phyloP scores from a whole-genome alignment of 2,888 invertebrate genomes.

The Tenthredo amoena region DNA sequence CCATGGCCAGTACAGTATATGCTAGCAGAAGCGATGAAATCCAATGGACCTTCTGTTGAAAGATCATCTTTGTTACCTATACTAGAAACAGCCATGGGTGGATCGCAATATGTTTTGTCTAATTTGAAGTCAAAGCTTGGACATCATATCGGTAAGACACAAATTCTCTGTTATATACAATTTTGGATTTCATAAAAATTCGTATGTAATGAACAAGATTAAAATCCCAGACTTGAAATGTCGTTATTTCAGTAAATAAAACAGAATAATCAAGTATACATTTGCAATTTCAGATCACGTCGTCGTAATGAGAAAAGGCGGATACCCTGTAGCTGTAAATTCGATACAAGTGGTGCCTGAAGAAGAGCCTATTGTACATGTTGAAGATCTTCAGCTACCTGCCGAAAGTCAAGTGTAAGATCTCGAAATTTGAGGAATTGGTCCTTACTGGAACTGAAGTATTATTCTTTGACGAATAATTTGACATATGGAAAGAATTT shows the following conservation, averaged over 20 bases:
- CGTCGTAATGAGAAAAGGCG: constrained; percentile 79
- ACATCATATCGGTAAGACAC: constrained; percentile 80
- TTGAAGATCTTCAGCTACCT: constrained; percentile 78
- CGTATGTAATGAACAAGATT: neutral
- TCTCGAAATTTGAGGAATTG: neutral
- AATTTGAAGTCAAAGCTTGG: constrained; percentile 81
- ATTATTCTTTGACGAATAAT: constrained; percentile 65
- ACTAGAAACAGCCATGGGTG: constrained; percentile 81
- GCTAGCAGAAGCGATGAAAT: constrained; percentile 74
- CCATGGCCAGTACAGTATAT: constrained; percentile 77
- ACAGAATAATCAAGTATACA: neutral
- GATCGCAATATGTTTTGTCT: constrained; percentile 80
- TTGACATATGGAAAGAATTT: constrained; percentile 51
- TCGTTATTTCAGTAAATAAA: constrained; percentile 25
- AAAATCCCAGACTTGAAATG: constrained; percentile 58
- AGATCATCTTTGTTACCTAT: constrained; percentile 78
- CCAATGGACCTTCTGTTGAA: constrained; percentile 73
- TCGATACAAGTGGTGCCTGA: constrained; percentile 63
- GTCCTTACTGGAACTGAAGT: neutral
- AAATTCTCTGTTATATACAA: neutral
- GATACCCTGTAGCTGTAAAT: constrained; percentile 79
- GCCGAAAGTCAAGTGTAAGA: constrained; percentile 79
- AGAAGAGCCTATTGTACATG: constrained; percentile 66
- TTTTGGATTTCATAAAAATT: neutral
- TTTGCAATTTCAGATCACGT: constrained; percentile 78